A percentile compares a stretch with the other conserved stretches of the same genome.
Evolutionary conservation across 1,140 invertebrate species (phyloP).

Genomic region (Drosophila sp.): DNA sequence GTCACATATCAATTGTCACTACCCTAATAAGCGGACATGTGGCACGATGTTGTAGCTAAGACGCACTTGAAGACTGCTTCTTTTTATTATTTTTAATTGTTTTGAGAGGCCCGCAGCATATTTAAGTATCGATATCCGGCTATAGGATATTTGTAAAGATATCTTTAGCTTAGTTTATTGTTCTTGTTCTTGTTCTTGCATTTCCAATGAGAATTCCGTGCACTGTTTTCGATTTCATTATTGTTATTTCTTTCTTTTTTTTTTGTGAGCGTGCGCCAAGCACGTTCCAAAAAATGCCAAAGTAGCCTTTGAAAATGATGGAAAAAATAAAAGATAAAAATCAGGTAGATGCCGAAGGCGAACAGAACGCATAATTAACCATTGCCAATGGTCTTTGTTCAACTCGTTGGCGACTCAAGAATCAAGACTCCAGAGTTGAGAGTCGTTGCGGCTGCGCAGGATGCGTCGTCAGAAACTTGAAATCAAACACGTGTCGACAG

Average conservation of each 20-base stretch:
- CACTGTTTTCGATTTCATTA: background rate
- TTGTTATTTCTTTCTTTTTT: slow-evolving; percentile 13
- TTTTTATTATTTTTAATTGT: slow-evolving; percentile 43
- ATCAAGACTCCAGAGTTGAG: background rate
- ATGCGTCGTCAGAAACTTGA: slow-evolving; percentile 72
- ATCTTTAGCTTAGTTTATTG: slow-evolving; percentile 46
- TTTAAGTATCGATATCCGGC: slow-evolving; percentile 77
- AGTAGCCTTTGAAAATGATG: slow-evolving; percentile 63
- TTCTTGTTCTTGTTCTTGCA: slow-evolving; percentile 44
- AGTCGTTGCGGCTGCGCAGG: slow-evolving; percentile 65
- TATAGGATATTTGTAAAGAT: slow-evolving; percentile 59
- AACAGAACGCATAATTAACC: slow-evolving; percentile 67
- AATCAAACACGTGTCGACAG: slow-evolving; percentile 78
- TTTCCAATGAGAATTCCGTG: slow-evolving; percentile 49
- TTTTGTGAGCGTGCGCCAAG: slow-evolving; percentile 65
- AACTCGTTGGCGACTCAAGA: slow-evolving; percentile 6
- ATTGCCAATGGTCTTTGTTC: slow-evolving; percentile 64
- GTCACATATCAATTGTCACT: slow-evolving; percentile 73
- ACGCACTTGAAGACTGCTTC: slow-evolving; percentile 38
- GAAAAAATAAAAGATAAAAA: slow-evolving; percentile 66
- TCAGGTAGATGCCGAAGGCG: slow-evolving; percentile 66
- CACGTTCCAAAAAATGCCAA: slow-evolving; percentile 73
- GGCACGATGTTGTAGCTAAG: slow-evolving; percentile 44
- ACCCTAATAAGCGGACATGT: slow-evolving; percentile 68
- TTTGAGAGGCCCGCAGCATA: slow-evolving; percentile 51